These are phyloP conservation scores for Mormyrops attenuatus DNA, from an alignment of 2,797 vertebrate species.

Conservation along the genomic window DNA sequence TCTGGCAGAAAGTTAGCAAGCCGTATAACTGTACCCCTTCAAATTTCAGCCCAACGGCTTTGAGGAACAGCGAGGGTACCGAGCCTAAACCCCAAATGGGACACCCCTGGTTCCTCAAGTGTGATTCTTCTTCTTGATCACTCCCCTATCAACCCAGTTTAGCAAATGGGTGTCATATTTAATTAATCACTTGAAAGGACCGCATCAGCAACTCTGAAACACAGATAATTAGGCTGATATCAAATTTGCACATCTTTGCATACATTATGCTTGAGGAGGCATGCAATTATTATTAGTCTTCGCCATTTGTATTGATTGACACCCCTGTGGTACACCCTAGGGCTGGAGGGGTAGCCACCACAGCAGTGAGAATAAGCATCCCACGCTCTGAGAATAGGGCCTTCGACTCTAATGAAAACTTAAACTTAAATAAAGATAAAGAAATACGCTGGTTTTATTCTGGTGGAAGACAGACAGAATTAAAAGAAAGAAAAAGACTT, in stretches of 20 bases:
- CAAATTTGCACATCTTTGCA: constrained; percentile 55
- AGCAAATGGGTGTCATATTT: constrained; percentile 57
- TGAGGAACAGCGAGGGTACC: not conserved
- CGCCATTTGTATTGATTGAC: constrained; percentile 10
- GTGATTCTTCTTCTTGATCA: constrained; percentile 33
- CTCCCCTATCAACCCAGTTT: constrained; percentile 24
- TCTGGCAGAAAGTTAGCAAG: not conserved
- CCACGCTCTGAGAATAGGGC: not conserved
- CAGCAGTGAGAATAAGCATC: not conserved
- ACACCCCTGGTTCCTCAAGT: constrained; percentile 14
- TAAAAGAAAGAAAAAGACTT: not conserved
- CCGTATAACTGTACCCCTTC: not conserved
- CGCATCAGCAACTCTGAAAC: constrained; percentile 53
- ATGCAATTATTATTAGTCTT: constrained; percentile 43
- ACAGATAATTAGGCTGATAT: constrained; percentile 64
- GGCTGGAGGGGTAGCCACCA: not conserved
- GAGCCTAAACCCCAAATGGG: not conserved
- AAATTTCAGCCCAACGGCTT: not conserved
- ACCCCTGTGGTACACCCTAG: not conserved
- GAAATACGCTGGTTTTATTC: not conserved
- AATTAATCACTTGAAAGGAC: constrained; percentile 56
- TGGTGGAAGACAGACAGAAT: not conserved
- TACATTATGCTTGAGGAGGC: constrained; percentile 52
- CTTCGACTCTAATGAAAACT: not conserved
- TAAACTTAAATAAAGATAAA: not conserved